Evolutionary conservation across 2,888 invertebrate genomes (phyloP).

Genomic region (Hydriomena furcata): DNA sequence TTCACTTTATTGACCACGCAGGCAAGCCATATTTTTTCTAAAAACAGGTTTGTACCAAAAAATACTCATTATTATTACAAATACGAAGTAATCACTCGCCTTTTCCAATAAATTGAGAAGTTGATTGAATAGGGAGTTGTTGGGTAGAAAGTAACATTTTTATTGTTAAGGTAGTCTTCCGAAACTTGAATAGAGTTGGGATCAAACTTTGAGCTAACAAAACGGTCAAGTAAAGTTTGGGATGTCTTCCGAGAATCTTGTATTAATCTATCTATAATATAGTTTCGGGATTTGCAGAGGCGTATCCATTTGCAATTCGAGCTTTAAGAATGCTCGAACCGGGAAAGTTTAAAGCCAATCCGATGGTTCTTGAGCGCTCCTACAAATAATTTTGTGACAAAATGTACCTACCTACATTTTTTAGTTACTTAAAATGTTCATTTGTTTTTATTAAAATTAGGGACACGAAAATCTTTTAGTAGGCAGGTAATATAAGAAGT

Average conservation of each 20-base stretch:
- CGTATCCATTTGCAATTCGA: slow-evolving; percentile 23
- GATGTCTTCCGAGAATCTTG: slow-evolving; percentile 20
- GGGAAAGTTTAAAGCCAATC: slow-evolving; percentile 24
- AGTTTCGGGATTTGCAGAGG: slow-evolving; percentile 23
- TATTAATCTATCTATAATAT: slow-evolving; percentile 28
- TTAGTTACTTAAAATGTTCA: too few species aligned
- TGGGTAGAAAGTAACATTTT: neutral
- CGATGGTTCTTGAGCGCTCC: slow-evolving; percentile 4
- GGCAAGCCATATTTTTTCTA: too few species aligned
- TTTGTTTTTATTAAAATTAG: too few species aligned
- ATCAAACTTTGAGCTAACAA: slow-evolving; percentile 16
- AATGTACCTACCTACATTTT: too few species aligned
- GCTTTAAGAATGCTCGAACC: slow-evolving; percentile 26
- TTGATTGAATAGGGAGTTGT: neutral
- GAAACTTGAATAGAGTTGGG: neutral
- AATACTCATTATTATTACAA: neutral
- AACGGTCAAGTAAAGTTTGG: slow-evolving; percentile 25
- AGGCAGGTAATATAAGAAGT: too few species aligned
- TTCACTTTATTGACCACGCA: too few species aligned
- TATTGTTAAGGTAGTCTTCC: neutral
- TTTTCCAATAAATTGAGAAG: neutral
- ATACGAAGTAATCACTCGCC: neutral
- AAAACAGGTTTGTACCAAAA: too few species aligned
- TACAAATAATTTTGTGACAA: slow-evolving; percentile 5
- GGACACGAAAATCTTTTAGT: too few species aligned